Percentiles rank a stretch among this genome's conserved stretches.
Evolutionary conservation across 2,113 vertebrate species (phyloP).

Genomic region (Nothocercus nigrocapillus): DNA sequence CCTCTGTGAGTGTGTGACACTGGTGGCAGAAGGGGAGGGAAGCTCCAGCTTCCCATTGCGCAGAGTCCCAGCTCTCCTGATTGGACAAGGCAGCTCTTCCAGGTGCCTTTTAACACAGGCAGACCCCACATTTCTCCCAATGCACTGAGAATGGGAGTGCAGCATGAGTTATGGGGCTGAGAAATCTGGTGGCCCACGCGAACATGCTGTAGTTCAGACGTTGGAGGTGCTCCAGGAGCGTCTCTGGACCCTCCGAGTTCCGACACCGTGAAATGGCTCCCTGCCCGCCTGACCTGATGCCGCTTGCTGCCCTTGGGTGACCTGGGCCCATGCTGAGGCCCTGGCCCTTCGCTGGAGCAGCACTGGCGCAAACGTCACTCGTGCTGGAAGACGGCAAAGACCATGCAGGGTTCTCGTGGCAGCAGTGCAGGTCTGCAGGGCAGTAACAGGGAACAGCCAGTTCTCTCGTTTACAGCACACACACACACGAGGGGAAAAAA

Average conservation of each 20-base stretch:
- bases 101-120: background rate
- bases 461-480: background rate
- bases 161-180: background rate
- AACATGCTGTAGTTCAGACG: fast-evolving
- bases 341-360: background rate
- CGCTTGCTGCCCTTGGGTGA: background rate
- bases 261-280: background rate
- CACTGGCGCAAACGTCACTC: background rate
- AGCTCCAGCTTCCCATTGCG: background rate
- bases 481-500: background rate
- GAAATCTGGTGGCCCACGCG: background rate
- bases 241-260: background rate
- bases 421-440: background rate
- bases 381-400: background rate
- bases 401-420: fast-evolving
- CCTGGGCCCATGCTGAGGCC: background rate
- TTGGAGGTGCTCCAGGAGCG: fast-evolving
- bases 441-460: too few relatives aligned
- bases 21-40: background rate
- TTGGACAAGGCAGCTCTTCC: background rate
- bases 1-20: fast-evolving
- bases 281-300: background rate
- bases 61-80: background rate
- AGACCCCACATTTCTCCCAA: background rate
- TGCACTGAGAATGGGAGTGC: background rate